Evolutionary conservation across 30 jellyfish, hydroid and myxozoan genomes (phyloP), one percentile per base, ranked within the genome.

Genomic region (Phacellophora camtschatica): DNA sequence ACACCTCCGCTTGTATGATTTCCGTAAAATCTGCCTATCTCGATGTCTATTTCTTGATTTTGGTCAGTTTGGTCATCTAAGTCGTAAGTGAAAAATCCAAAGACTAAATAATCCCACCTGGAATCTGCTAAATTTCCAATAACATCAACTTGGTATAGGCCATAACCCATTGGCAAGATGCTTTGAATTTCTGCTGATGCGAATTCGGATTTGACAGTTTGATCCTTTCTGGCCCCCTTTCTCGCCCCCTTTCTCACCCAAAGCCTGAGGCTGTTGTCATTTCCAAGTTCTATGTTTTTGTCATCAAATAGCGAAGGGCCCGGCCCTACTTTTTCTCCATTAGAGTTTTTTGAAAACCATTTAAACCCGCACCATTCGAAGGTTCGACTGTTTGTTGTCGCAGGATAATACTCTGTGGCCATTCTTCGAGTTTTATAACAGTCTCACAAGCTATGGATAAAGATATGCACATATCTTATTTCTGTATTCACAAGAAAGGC

Each of bases 131-230:
- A 62, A 22, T 37, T 5, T 54, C 88, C 88, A 41, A 34, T 6
- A 0, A 59, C 79, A 31, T 76, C 88, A 30, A 76, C 69, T 58
- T 76, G 71, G 34, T 57, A 76, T 18, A 56, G 41, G 2, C 88
- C 88, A 58, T 76, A 76, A 10, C 88, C 88, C 59, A 76, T 58
- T 10, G 81, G 71, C 19, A 28, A 16, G 19, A 35, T 45, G 11
- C 62, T 76, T 11, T n/a, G 68, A 2, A 76, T 37, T 71, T 76
- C 88, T 9, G 88, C 79, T 9, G 88, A 76, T 30, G 87, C 50
- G 42, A 74, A 54, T 1, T 5, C 20, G 20, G 55, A 13, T n/a
- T 19, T 15, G 11, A 18, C 4, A 28, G 29, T 9, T 11, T 55
- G 8, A 22, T 32, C 3, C 32, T 30, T 30, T 27, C 6, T 22